Evolutionary conservation across 2,113 vertebrate genomes (phyloP), one percentile per base, ranked within the genome.

Genomic region (Hippocampus comes): DNA sequence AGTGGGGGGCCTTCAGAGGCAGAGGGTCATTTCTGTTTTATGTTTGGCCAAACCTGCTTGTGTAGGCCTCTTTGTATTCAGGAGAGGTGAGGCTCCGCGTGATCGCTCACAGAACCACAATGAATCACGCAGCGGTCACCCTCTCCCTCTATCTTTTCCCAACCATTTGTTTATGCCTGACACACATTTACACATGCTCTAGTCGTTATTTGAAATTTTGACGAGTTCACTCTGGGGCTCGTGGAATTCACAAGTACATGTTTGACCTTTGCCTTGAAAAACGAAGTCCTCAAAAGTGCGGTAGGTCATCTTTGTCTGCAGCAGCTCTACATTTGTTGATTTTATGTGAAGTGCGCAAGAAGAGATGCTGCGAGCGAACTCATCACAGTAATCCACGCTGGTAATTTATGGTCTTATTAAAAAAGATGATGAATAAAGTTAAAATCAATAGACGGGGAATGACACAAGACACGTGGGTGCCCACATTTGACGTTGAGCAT

Each of bases 11-110:
- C 66, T 74, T 78, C n/a, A 41, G 59, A 76, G 65, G n/a, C 74
- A 27, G 5, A 60, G 76, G 86, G 86, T 84, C 85, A 90, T 74
- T 75, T 84, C 85, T 87, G 85, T 63, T 90, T 87, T 77, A 86
- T 86, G 85, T 89, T 84, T 11, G 12, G 23, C 72, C 70, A 72
- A 59, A 81, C 73, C 75, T 67, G 76, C 78, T 42, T 81, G 71
- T 79, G 70, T 77, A 68, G 78, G 60, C 72, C 80, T 73, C 75
- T 38, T 77, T 69, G 49, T 83, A 63, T 78, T 65, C 68, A 72
- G 69, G 60, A 68, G 82, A 86, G 68, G 71, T 65, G 78, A 70
- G 42, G 78, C 73, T 75, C 68, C 65, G 49, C 73, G 72, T 11
- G 60, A 78, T 79, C 17, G 65, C 77, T 78, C 65, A 56, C 83